Evolutionary conservation across 2,888 invertebrate species (phyloP).

Genomic region (Lysandra bellargus): DNA sequence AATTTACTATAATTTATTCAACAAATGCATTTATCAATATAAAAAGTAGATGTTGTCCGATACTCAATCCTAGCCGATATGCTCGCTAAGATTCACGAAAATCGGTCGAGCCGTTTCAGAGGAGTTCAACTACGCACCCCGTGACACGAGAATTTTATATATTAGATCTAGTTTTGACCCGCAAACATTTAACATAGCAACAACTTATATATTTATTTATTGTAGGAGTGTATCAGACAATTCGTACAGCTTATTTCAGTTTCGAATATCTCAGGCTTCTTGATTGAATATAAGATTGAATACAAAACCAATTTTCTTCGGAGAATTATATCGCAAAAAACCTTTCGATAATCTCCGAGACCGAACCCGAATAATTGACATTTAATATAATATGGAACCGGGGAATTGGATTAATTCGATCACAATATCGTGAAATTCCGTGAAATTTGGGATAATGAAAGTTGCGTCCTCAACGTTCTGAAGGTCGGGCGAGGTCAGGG

Average conservation of each 20-base stretch:
- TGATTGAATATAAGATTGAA: not conserved
- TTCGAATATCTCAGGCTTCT: not conserved
- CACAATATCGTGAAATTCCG: not conserved
- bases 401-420: not conserved
- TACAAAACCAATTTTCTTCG: not conserved
- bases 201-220: not conserved
- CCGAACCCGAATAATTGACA: not conserved
- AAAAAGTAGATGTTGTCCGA: too few relatives aligned
- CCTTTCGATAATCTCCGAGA: not conserved
- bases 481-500: conserved; percentile 10
- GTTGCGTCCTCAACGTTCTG: not conserved
- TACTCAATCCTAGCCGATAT: too few relatives aligned
- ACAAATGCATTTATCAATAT: too few relatives aligned
- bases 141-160: too few relatives aligned
- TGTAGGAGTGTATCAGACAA: not conserved
- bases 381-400: not conserved
- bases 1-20: too few relatives aligned
- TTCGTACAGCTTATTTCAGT: not conserved
- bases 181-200: not conserved
- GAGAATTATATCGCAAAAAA: not conserved
- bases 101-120: too few relatives aligned
- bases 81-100: too few relatives aligned
- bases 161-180: not conserved
- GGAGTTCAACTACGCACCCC: too few relatives aligned
- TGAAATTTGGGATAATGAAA: not conserved